Percentiles rank a stretch among this genome's conserved stretches.
Evolutionary conservation across 2,113 vertebrate genomes (phyloP).

Genomic region (Sorex fumeus): DNA sequence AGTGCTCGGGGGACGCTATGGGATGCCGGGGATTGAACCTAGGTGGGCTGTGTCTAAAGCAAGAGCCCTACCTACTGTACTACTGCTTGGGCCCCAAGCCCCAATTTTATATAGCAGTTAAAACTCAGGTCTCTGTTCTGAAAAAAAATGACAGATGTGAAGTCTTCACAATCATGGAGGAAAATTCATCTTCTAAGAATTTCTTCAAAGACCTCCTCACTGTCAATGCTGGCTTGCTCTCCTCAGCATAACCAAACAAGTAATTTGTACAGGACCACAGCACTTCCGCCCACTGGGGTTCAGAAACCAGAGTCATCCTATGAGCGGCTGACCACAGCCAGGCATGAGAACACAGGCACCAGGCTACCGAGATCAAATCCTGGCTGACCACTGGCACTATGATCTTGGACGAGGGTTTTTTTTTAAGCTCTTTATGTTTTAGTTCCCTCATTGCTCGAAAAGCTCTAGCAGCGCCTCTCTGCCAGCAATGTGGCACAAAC

Average conservation of each 20-base stretch:
- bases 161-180: constrained; percentile 28
- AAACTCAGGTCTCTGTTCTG: constrained; percentile 5
- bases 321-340: background rate
- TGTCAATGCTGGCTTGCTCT: background rate
- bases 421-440: background rate
- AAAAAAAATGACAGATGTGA: background rate
- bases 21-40: too few relatives aligned
- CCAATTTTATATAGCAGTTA: constrained; percentile 29
- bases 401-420: background rate
- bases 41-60: too few relatives aligned
- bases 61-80: too few relatives aligned
- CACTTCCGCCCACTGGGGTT: background rate
- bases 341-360: background rate
- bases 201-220: constrained; percentile 1
- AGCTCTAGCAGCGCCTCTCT: background rate
- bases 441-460: background rate
- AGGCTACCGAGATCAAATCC: background rate
- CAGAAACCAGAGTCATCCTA: background rate
- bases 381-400: background rate
- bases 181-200: constrained; percentile 55
- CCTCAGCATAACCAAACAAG: background rate
- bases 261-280: background rate
- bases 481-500: background rate
- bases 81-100: background rate
- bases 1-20: too few relatives aligned